phyloP scores from a whole-genome alignment of 2,797 vertebrate genomes.

The Myotis daubentonii region DNA sequence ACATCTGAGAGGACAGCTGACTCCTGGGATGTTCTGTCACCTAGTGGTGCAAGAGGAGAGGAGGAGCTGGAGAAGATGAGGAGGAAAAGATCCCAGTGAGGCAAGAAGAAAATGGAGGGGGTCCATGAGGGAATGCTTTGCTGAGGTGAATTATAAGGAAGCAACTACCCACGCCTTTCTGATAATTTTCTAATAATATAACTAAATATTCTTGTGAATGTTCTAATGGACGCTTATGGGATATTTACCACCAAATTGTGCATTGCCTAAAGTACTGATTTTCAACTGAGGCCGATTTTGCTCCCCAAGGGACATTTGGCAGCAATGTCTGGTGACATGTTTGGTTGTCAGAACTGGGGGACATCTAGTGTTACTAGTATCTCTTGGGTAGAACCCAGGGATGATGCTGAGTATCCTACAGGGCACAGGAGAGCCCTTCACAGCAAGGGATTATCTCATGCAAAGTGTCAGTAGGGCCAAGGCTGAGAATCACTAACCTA shows the following conservation, averaged over 20 bases:
- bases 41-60: neutral
- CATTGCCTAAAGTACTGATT: neutral
- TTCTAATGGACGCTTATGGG: neutral
- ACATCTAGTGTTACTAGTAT: neutral
- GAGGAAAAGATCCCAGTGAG: neutral
- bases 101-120: neutral
- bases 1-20: neutral
- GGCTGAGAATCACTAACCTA: neutral
- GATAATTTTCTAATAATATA: neutral
- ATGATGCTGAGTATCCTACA: neutral
- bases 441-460: neutral
- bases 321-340: neutral
- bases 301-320: neutral
- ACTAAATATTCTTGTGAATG: neutral
- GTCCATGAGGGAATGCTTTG: neutral
- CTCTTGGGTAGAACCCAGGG: no score
- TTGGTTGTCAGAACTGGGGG: neutral
- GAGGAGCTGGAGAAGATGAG: neutral
- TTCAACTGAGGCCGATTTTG: neutral
- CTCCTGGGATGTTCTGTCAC: no score
- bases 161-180: neutral
- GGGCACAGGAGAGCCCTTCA: neutral
- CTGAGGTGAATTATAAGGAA: neutral
- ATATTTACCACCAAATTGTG: neutral
- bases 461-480: neutral